These are phyloP conservation scores for Acleris literana DNA, from an alignment of 2,888 invertebrate species.

Conservation along the genomic window DNA sequence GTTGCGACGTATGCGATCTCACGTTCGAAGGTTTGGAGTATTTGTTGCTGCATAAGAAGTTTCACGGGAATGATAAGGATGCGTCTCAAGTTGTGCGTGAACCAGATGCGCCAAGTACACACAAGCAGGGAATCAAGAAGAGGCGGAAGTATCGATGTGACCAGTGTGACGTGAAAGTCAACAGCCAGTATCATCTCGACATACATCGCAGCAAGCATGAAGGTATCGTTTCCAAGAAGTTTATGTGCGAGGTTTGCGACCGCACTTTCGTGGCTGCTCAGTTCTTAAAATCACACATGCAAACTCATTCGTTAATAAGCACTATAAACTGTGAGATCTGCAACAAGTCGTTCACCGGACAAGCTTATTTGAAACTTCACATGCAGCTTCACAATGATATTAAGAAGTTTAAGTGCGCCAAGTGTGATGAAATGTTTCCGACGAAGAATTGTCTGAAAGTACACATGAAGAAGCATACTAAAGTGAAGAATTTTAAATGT, in stretches of 20 bases:
- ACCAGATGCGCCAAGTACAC: constrained; percentile 55
- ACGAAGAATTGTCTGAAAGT: constrained; percentile 77
- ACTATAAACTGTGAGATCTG: constrained; percentile 79
- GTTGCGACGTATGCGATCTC: constrained; percentile 75
- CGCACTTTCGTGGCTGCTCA: constrained; percentile 77
- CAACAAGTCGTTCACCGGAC: constrained; percentile 73
- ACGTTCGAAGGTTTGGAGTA: constrained; percentile 77
- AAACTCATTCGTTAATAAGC: constrained; percentile 71
- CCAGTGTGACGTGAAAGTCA: constrained; percentile 77
- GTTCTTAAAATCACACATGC: constrained; percentile 79
- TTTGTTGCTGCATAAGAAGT: constrained; percentile 75
- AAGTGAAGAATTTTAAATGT: constrained; percentile 79
- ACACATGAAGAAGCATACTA: constrained; percentile 79
- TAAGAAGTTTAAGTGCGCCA: constrained; percentile 77
- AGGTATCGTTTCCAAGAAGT: constrained; percentile 71
- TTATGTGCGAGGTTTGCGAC: constrained; percentile 74
- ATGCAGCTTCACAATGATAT: constrained; percentile 79
- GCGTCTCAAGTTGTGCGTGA: constrained; percentile 56
- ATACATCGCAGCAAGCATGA: constrained; percentile 78
- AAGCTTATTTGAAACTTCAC: constrained; percentile 76
- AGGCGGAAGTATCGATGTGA: constrained; percentile 76
- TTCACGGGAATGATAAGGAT: constrained; percentile 76
- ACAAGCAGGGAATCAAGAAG: constrained; percentile 69
- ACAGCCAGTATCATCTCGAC: constrained; percentile 77
- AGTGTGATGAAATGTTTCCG: constrained; percentile 78